Evolutionary conservation across 2,113 vertebrate genomes (phyloP), one percentile per base, ranked within the genome.

Genomic region (Larimichthys polyactis): DNA sequence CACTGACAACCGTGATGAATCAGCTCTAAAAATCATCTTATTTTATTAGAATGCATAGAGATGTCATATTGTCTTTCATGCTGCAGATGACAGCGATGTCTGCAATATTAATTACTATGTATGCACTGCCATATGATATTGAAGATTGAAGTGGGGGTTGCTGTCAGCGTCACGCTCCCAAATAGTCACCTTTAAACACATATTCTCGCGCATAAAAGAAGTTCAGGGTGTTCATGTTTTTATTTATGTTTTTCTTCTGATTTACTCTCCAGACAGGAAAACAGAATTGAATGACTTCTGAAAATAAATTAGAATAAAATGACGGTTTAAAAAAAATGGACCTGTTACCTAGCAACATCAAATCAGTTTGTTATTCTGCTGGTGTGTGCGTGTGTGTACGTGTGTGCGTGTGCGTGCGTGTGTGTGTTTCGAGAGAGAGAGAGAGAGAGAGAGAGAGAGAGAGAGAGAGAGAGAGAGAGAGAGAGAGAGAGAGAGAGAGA

Each of bases 281-380:
- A 68, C 69, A 66, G 77, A 83, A 90, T 76, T 85, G 82, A 84
- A 83, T 81, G 62, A 92, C 87, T 92, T 87, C 67, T 54, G 64
- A 70, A 92, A 94, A 93, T 91, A 91, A 91, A 92, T 92, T 89
- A 75, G 48, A 91, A 91, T 88, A 85, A 92, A 93, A 87, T 84
- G 85, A 84, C 63, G 78, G 82, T 57, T 24, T 6, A 43, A 77
- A 87, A 87, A 77, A 87, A 82, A 79, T 76, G 71, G 84, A 87
- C 85, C 88, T 92, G 95, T 96, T 94, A 86, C 95, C 93, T 95
- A 96, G 95, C 95, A 96, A 96, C 95, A 88, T 93, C 75, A 88
- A 91, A 90, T 90, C 87, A 83, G 71, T 91, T 85, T 89, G 87
- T 94, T 91, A 83, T 90, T 88, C 83, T 81, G 81, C 77, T 76